Conservation (phyloP, 2,113 vertebrate species). For the Electrona antarctica region DNA sequence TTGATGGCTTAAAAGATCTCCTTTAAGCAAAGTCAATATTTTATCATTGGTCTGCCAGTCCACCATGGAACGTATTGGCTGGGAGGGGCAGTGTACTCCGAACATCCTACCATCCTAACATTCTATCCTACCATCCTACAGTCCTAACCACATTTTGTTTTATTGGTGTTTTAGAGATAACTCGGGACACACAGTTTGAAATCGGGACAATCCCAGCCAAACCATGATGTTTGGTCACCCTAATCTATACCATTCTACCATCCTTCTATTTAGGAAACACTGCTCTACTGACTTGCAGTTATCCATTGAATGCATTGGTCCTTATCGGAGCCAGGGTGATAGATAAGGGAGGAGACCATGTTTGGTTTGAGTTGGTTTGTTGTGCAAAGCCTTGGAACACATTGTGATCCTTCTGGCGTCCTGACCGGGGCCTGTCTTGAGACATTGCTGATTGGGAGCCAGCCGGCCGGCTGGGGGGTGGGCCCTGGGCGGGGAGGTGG, state of each 20-base stretch:
- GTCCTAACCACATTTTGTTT: too few species aligned
- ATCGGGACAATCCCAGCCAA: too few species aligned
- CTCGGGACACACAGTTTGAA: too few species aligned
- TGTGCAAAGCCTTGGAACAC: slow-evolving; percentile 22
- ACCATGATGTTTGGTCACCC: too few species aligned
- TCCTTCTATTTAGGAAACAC: too few species aligned
- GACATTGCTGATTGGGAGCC: slow-evolving; percentile 27
- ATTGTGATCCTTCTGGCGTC: slow-evolving; percentile 28
- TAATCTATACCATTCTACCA: too few species aligned
- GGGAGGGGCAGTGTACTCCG: background rate
- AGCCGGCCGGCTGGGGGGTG: background rate
- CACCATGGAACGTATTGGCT: slow-evolving; percentile 37
- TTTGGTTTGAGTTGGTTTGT: slow-evolving; percentile 25
- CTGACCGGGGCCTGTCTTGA: slow-evolving; percentile 15
- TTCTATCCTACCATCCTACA: too few species aligned
- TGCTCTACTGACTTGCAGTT: too few species aligned
- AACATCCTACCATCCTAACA: too few species aligned
- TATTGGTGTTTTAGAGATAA: too few species aligned
- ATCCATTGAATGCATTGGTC: slow-evolving; percentile 9
- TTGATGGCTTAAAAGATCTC: slow-evolving; percentile 61
- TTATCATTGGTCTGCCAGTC: slow-evolving; percentile 42
- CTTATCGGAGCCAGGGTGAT: slow-evolving; percentile 27
- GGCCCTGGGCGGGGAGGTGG: slow-evolving; percentile 44
- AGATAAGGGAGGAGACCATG: slow-evolving; percentile 20
- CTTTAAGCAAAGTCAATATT: slow-evolving; percentile 59